These are phyloP conservation scores for Amphimedon queenslandica DNA, from an alignment of 37 sponge, comb jelly and placozoan genomes.

Conservation along the genomic window DNA sequence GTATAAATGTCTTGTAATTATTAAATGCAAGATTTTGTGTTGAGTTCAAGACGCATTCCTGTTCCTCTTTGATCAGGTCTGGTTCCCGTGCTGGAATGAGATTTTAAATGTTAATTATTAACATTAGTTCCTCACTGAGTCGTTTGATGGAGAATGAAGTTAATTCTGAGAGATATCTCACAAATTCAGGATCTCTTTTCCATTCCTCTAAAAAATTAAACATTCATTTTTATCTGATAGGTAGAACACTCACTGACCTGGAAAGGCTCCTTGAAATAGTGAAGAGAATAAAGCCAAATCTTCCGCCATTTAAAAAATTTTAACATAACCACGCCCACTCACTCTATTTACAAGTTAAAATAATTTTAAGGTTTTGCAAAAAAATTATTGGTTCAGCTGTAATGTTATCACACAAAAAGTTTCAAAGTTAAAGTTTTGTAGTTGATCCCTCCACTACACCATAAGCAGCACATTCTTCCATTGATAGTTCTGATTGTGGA, in stretches of 20 bases:
- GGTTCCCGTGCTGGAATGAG: constrained; percentile 64
- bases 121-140: constrained; percentile 74
- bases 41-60: constrained; percentile 50
- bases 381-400: too few species aligned
- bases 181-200: constrained; percentile 59
- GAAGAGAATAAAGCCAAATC: constrained; percentile 38
- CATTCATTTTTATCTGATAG: too few species aligned
- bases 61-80: constrained; percentile 69
- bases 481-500: too few species aligned
- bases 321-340: too few species aligned
- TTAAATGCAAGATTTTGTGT: constrained; percentile 87
- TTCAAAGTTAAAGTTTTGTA: too few species aligned
- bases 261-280: constrained; percentile 51
- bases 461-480: too few species aligned
- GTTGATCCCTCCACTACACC: too few species aligned
- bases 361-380: too few species aligned
- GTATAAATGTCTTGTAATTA: constrained; percentile 90
- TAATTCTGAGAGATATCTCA: constrained; percentile 55
- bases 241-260: constrained; percentile 26
- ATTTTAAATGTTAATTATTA: not conserved
- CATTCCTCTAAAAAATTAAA: constrained; percentile 60
- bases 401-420: too few species aligned
- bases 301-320: too few species aligned
- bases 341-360: too few species aligned
- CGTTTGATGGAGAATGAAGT: constrained; percentile 62